Conservation (phyloP, 2,797 vertebrate species). For the Leptatherina wallacei region DNA sequence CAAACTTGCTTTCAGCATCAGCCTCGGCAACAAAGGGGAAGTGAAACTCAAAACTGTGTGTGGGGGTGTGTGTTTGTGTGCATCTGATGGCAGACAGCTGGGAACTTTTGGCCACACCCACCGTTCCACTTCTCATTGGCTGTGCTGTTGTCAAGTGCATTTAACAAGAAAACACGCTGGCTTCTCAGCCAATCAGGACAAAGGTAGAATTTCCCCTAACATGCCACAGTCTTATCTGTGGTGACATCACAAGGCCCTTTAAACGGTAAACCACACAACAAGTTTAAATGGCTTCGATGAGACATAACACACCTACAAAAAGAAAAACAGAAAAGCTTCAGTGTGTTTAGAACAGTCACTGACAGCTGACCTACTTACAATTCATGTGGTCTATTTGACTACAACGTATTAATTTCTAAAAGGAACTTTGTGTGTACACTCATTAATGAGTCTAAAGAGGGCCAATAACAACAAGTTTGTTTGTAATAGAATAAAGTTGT, state of each 20-base stretch:
- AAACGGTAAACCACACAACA: slow-evolving; percentile 66
- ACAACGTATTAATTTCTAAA: background rate
- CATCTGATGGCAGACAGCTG: slow-evolving; percentile 49
- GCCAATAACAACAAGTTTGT: background rate
- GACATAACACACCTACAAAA: slow-evolving; percentile 27
- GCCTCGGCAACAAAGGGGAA: slow-evolving; percentile 66
- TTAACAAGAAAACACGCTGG: slow-evolving; percentile 53
- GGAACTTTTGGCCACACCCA: slow-evolving; percentile 57
- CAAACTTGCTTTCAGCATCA: slow-evolving; percentile 30
- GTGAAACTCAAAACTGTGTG: slow-evolving; percentile 62
- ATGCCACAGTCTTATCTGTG: slow-evolving; percentile 52
- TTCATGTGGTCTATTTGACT: background rate
- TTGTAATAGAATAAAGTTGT: background rate
- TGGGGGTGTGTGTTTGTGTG: slow-evolving; percentile 22
- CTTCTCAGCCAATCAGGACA: slow-evolving; percentile 69
- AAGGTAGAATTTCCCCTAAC: slow-evolving; percentile 54
- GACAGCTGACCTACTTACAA: slow-evolving; percentile 12
- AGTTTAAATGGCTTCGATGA: slow-evolving; percentile 71
- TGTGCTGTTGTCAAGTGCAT: slow-evolving; percentile 75
- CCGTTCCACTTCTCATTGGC: slow-evolving; percentile 73
- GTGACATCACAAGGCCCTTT: slow-evolving; percentile 77
- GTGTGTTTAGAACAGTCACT: background rate
- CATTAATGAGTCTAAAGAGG: background rate
- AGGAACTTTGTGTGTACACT: background rate
- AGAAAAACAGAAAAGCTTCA: background rate